Conservation (phyloP, 2,888 invertebrate genomes). For the Iselma pallidipennis region DNA sequence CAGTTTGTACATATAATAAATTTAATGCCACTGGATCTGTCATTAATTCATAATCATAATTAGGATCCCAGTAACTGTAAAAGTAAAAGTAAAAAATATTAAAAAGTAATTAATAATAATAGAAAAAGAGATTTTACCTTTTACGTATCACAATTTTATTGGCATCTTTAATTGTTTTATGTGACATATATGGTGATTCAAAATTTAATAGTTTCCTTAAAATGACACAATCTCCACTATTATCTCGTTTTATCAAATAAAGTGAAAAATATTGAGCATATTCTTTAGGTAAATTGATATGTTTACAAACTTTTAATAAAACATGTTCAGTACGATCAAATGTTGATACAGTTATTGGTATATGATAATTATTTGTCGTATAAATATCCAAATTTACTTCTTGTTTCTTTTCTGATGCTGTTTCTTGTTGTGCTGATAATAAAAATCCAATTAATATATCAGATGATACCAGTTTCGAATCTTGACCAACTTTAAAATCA, state of each 20-base stretch:
- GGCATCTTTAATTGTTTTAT: conserved; percentile 76
- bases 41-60: conserved; percentile 81
- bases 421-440: conserved; percentile 90
- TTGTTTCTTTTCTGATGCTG: conserved; percentile 67
- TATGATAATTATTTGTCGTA: conserved; percentile 85
- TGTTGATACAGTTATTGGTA: conserved; percentile 77
- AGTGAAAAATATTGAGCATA: conserved; percentile 87
- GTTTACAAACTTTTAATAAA: conserved; percentile 78
- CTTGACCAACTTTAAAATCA: conserved; percentile 83
- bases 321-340: conserved; percentile 84
- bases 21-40: conserved; percentile 82
- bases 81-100: neutral
- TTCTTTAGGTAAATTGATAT: conserved; percentile 79
- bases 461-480: conserved; percentile 75
- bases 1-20: conserved; percentile 84
- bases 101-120: conserved; percentile 1
- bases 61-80: conserved; percentile 85
- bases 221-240: conserved; percentile 71
- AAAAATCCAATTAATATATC: conserved; percentile 85
- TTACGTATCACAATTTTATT: conserved; percentile 82
- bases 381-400: conserved; percentile 80
- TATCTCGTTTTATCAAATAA: conserved; percentile 81
- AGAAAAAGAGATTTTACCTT: conserved; percentile 61
- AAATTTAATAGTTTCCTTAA: conserved; percentile 92
- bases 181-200: conserved; percentile 95